Conservation (phyloP, 2,797 vertebrate genomes). For the Acridotheres tristis region DNA sequence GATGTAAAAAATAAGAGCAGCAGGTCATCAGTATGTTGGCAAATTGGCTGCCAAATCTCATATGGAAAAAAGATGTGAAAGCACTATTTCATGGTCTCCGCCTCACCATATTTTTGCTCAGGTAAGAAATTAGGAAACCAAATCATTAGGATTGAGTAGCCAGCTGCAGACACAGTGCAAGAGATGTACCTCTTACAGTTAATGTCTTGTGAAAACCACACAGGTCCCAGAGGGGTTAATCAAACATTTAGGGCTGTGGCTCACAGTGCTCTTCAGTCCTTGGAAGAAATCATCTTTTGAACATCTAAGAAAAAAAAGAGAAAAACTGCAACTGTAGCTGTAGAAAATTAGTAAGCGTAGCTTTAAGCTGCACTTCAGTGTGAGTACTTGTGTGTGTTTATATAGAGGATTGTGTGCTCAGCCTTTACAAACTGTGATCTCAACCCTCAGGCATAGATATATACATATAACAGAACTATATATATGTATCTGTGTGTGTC, state of each 20-base stretch:
- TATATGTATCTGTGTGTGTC: background rate
- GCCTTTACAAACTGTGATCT: background rate
- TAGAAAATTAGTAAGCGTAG: background rate
- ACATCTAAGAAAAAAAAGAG: background rate
- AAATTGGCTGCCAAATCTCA: background rate
- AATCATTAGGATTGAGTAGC: background rate
- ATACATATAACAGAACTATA: background rate
- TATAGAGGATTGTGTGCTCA: background rate
- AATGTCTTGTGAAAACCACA: constrained; percentile 7
- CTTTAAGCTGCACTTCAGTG: background rate
- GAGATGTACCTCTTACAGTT: background rate
- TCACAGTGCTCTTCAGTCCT: background rate
- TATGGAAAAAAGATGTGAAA: background rate
- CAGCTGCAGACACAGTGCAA: background rate
- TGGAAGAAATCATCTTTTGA: constrained; percentile 1
- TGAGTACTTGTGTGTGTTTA: background rate
- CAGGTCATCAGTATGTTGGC: background rate
- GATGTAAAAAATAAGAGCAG: background rate
- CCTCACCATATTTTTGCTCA: background rate
- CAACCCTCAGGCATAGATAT: background rate
- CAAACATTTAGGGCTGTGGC: background rate
- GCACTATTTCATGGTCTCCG: background rate
- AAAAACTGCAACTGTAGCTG: background rate
- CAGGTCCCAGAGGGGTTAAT: background rate
- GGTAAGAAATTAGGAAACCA: background rate